A percentile compares a stretch with the other conserved stretches of the same genome.
These are phyloP conservation scores for Nephila pilipes DNA, from an alignment of 1,140 invertebrate genomes.

Conservation along the genomic window DNA sequence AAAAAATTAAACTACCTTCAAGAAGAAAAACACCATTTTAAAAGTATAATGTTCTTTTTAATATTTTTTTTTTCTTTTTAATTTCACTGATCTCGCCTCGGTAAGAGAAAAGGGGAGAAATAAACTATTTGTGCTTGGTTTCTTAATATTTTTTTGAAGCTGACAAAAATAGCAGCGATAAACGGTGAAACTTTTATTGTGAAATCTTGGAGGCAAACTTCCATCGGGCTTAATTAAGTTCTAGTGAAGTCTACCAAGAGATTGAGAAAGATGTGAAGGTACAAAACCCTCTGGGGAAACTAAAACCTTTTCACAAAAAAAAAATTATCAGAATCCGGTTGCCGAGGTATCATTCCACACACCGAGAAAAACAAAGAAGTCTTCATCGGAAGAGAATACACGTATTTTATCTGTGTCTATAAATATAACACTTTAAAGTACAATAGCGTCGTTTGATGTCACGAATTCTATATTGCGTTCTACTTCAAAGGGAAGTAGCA, in stretches of 20 bases:
- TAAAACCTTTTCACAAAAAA: not conserved
- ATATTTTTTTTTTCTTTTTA: not conserved
- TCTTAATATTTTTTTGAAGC: not conserved
- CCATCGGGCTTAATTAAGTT: slow-evolving; percentile 45
- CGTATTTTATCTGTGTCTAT: not conserved
- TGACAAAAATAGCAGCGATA: not conserved
- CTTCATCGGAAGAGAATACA: not conserved
- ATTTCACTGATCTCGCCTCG: not conserved
- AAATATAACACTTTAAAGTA: not conserved
- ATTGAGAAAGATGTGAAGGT: not conserved
- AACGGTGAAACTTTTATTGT: not conserved
- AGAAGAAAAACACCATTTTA: not conserved
- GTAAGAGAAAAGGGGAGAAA: not conserved
- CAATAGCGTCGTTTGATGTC: not conserved
- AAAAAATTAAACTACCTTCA: not conserved
- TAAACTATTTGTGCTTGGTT: not conserved
- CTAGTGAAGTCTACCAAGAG: not conserved
- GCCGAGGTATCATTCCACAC: not conserved
- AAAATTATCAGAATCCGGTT: not conserved
- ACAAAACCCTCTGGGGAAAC: not conserved
- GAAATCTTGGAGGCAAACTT: slow-evolving; percentile 15
- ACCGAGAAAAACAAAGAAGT: not conserved
- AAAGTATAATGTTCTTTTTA: not conserved
- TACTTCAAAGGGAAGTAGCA: not conserved
- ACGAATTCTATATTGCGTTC: not conserved